Evolutionary conservation across 2,113 vertebrate genomes (phyloP).

Genomic region (Riparia riparia): DNA sequence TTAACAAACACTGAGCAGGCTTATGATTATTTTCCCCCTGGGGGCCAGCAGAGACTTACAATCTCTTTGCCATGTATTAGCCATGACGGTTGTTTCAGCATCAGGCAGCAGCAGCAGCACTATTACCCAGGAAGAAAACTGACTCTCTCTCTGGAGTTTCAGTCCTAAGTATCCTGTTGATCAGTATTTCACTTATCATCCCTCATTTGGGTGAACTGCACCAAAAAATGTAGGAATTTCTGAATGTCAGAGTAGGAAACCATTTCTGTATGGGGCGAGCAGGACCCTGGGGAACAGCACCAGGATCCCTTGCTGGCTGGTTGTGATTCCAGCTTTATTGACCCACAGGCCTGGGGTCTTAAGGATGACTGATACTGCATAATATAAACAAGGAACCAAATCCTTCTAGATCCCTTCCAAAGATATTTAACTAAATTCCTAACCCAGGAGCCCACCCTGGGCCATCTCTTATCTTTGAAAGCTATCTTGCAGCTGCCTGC

Average conservation of each 20-base stretch:
- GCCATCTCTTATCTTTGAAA: slow-evolving; percentile 46
- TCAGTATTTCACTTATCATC: neutral
- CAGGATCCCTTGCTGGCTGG: neutral
- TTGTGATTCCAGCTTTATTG: neutral
- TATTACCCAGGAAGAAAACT: neutral
- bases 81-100: neutral
- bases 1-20: neutral
- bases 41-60: neutral
- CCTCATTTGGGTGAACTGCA: neutral
- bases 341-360: neutral
- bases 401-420: slow-evolving; percentile 31
- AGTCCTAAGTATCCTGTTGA: neutral
- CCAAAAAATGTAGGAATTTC: neutral
- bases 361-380: slow-evolving; percentile 12
- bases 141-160: neutral
- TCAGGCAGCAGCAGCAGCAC: neutral
- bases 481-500: slow-evolving; percentile 45
- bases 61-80: neutral
- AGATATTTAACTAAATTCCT: slow-evolving; percentile 64
- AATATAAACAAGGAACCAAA: slow-evolving; percentile 19
- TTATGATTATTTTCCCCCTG: slow-evolving; percentile 10
- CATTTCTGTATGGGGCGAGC: neutral
- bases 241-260: neutral
- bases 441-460: neutral
- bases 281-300: neutral